These are phyloP conservation scores for Tuta absoluta DNA, from an alignment of 2,888 invertebrate genomes.

Conservation along the genomic window DNA sequence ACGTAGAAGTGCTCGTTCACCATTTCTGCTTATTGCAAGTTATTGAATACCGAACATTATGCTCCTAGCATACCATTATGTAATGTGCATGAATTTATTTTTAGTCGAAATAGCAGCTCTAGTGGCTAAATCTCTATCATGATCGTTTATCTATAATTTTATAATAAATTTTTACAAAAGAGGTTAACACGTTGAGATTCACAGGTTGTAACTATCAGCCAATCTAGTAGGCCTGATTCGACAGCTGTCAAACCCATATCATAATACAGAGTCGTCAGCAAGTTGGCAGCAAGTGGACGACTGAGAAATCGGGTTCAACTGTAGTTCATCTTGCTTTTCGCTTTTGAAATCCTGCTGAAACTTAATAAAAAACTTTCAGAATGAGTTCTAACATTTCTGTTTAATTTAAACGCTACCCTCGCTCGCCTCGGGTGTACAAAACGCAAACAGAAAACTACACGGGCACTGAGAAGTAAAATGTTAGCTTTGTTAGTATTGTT, in stretches of 20 bases:
- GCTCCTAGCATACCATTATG: not conserved
- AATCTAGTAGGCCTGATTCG: too few relatives aligned
- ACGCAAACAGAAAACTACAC: constrained; percentile 9
- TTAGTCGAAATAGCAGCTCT: too few relatives aligned
- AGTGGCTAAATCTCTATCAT: too few relatives aligned
- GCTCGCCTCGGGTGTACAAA: not conserved
- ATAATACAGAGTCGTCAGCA: too few relatives aligned
- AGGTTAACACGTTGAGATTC: too few relatives aligned
- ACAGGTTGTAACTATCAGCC: too few relatives aligned
- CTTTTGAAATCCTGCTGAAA: not conserved
- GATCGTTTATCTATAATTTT: too few relatives aligned
- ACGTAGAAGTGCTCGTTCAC: not conserved
- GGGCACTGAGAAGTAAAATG: constrained; percentile 14
- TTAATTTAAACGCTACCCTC: constrained; percentile 3
- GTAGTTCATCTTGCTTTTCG: too few relatives aligned
- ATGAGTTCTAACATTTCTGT: not conserved
- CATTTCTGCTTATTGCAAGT: not conserved
- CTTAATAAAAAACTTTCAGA: not conserved
- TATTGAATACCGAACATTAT: not conserved
- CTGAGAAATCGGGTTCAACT: too few relatives aligned
- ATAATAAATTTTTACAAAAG: too few relatives aligned
- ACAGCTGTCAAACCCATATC: too few relatives aligned
- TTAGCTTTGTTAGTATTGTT: constrained; percentile 6
- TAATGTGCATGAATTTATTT: not conserved
- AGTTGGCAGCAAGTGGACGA: too few relatives aligned